Evolutionary conservation across 2,797 vertebrate species (phyloP), one percentile per base, ranked within the genome.

Genomic region (Hozukius guyotensis): DNA sequence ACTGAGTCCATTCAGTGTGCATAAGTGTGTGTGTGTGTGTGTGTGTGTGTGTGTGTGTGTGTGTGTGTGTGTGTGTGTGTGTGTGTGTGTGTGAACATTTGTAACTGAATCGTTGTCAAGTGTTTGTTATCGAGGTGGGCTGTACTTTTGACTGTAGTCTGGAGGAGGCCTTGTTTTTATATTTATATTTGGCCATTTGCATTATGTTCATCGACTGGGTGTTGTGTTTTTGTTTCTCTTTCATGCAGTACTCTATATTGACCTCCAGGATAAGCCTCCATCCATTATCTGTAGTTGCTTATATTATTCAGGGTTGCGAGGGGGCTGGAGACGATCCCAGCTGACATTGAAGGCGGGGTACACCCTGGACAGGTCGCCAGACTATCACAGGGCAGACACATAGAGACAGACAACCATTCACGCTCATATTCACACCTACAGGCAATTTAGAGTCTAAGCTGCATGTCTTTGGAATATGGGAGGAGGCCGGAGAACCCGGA

Each of bases 81-180:
- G 24, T 60, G 34, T 57, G 9, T 56, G 8, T 16, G 9, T 42
- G 42, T 29, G 55, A 18, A 34, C 36, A 57, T 62, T 56, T 31
- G 32, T 72, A 57, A 69, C 66, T 66, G 46, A 77, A 78, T 74
- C 14, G 24, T 74, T 62, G 42, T 81, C 32, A 79, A 74, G 66
- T 83, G 68, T 87, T 89, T 88, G 78, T 87, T 88, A 86, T 87
- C 82, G 65, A 81, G 72, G 80, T 42, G 56, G 31, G 18, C 46
- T 64, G 49, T 81, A 71, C 57, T 81, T 77, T n/a, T 81, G 66
- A 61, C 32, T 24, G 49, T 69, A 71, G 79, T 74, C 61, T 78
- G 34, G 18, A 87, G 59, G 36, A 78, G 62, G n/a, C 27, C 68
- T 42, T 75, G 11, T 57, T 36, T 83, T 72, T 71, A 20, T 52